Evolutionary conservation across 2,113 vertebrate genomes (phyloP), one percentile per base, ranked within the genome.

Genomic region (Nannospalax galili): DNA sequence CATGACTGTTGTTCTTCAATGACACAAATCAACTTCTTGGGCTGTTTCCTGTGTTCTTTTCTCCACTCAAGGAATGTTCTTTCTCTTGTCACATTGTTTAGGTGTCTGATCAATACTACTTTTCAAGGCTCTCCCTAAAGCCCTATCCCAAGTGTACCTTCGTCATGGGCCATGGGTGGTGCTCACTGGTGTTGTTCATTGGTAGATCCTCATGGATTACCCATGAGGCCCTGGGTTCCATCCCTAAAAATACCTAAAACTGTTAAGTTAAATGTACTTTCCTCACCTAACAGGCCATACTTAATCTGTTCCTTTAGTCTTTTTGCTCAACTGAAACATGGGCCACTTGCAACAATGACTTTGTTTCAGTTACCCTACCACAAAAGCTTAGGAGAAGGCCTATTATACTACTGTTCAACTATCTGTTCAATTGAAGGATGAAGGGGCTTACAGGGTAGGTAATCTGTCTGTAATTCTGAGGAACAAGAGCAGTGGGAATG

Each of bases 401-500:
- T 77, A 2, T 48, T 78, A 40, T 7, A 65, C 6, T 8, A 40
- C 88, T 35, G 42, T 15, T 52, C 32, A 84, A 40, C 30, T 58
- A 70, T 81, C 35, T 88, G 37, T 0, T 92, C 52, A 93, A 86
- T 74, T 79, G 95, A 94, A 92, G 26, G 56, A 65, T 70, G 2
- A 40, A 56, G 30, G 19, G 91, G 78, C 60, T 77, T 64, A 69
- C 32, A 48, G 3, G 92, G 17, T 78, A 17, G 37, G 26, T 24
- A 84, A 90, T 70, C 92, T 81, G 74, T 35, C 74, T 52, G 75
- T 91, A 75, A 91, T 56, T 95, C 64, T 65, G 42, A 96, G 74
- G 58, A 91, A 67, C 35, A 37, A 85, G 24, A 35, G 28, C 82
- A 85, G 84, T 32, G 67, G 60, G n/a, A 60, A 78, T n/a, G 17